phyloP scores from a whole-genome alignment of 2,797 vertebrate species.

The Chelon auratus region DNA sequence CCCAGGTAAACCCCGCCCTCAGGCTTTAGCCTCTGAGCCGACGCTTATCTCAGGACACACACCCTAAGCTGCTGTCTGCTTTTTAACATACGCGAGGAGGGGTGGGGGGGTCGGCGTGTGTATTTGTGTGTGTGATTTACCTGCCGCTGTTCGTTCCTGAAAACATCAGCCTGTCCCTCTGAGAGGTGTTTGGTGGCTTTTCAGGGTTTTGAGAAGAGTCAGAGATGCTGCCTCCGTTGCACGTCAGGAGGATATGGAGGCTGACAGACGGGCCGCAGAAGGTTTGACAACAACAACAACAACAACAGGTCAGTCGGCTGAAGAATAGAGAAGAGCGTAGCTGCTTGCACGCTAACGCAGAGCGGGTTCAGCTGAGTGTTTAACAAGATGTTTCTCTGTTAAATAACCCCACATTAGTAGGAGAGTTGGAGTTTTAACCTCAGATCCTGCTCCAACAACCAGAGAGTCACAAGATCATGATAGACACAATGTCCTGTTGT shows the following conservation, averaged over 20 bases:
- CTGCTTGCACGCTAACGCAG: neutral
- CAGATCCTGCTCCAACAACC: neutral
- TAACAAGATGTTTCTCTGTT: neutral
- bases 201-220: constrained; percentile 33
- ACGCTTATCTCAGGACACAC: constrained; percentile 69
- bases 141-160: constrained; percentile 18
- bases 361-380: constrained; percentile 3
- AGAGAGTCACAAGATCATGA: neutral
- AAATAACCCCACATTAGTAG: neutral
- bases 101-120: constrained; percentile 5
- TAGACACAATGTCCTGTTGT: neutral
- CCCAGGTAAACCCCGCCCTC: constrained; percentile 65
- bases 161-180: constrained; percentile 11
- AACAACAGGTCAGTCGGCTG: constrained; percentile 71
- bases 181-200: constrained; percentile 13
- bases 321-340: constrained; percentile 1
- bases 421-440: neutral
- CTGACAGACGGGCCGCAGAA: constrained; percentile 46
- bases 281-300: constrained; percentile 76
- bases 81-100: constrained; percentile 56
- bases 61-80: constrained; percentile 72
- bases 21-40: constrained; percentile 74
- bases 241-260: constrained; percentile 57
- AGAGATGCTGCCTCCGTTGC: constrained; percentile 52
- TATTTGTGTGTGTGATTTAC: neutral